These are phyloP conservation scores for Syndactyla subalaris DNA, from an alignment of 2,797 vertebrate species.

Conservation along the genomic window DNA sequence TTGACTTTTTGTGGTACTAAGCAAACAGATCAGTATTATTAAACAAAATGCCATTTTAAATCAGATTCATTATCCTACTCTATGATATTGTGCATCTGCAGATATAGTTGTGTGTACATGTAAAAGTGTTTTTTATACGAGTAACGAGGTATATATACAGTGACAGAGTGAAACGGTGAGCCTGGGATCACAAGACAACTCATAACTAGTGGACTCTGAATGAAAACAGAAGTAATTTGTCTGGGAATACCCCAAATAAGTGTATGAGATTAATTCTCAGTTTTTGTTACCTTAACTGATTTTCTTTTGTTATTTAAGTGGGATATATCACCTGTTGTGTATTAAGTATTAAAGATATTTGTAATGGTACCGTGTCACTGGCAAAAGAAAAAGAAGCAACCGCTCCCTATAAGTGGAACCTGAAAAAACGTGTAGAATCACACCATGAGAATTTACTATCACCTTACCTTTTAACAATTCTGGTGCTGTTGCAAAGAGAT, in stretches of 20 bases:
- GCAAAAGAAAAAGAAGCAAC: conserved; percentile 15
- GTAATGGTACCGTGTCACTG: background rate
- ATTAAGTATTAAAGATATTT: background rate
- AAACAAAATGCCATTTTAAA: background rate
- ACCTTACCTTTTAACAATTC: background rate
- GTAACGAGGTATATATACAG: background rate
- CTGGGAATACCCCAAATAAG: background rate
- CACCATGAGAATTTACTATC: background rate
- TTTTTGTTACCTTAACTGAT: background rate
- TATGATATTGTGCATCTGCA: background rate
- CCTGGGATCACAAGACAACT: conserved; percentile 14
- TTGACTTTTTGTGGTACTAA: background rate
- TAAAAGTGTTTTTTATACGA: background rate
- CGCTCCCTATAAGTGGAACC: background rate
- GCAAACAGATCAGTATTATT: background rate
- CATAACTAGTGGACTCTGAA: conserved; percentile 6
- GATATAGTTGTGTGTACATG: background rate
- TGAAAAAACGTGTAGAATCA: background rate
- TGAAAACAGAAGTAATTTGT: conserved; percentile 12
- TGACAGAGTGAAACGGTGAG: conserved; percentile 20
- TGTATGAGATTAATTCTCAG: background rate
- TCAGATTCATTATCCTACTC: background rate
- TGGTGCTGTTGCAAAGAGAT: background rate
- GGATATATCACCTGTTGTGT: background rate
- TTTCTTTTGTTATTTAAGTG: background rate